Conservation (phyloP, 2,888 invertebrate species). For the Volucella bombylans region DNA sequence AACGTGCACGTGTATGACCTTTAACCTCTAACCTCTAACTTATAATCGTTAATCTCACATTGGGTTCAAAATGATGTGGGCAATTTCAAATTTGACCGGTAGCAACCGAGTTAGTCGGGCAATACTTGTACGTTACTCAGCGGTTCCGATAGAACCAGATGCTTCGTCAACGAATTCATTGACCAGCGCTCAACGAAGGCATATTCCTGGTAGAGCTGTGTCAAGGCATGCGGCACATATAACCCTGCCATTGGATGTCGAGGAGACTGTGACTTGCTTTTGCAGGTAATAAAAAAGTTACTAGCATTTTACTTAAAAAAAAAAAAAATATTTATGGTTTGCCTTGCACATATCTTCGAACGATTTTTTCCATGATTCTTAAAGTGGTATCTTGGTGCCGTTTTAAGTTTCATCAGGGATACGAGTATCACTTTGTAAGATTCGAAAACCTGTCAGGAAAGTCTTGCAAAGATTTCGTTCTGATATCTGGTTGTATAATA, state of each 20-base stretch:
- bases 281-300: constrained; percentile 85
- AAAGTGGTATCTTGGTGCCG: no score
- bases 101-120: constrained; percentile 82
- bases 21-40: no score
- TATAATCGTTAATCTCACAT: not conserved
- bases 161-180: constrained; percentile 78
- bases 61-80: constrained; percentile 80
- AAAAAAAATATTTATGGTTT: not conserved
- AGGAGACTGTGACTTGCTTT: constrained; percentile 90
- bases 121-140: constrained; percentile 81
- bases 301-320: not conserved
- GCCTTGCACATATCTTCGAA: not conserved
- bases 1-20: not conserved
- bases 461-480: no score
- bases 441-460: no score
- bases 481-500: no score
- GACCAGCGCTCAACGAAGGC: constrained; percentile 70
- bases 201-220: constrained; percentile 79
- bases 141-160: constrained; percentile 79
- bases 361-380: no score
- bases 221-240: constrained; percentile 77
- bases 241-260: constrained; percentile 86
- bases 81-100: constrained; percentile 81
- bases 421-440: no score
- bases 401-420: no score